Base-by-base conservation (phyloP, 2,113 vertebrate species). In the Psophia crepitans region DNA sequence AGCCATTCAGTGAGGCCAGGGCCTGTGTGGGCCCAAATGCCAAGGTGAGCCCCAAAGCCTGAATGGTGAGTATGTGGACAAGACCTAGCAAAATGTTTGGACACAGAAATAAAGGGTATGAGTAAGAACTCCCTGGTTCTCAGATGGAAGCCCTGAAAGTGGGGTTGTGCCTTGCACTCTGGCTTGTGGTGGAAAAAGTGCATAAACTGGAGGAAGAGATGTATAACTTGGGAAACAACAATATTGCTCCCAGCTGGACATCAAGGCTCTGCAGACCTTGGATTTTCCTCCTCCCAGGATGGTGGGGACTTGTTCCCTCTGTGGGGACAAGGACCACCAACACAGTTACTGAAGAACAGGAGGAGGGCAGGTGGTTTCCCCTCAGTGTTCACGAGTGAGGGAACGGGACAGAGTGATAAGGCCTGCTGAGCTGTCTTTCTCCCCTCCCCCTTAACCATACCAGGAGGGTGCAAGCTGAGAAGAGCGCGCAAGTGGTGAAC, bases 21-120 rank as follows among this genome's bases (percentile, higher is more conserved):
- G 54, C 37, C 37, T 33, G 19, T 5, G 0, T 2, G 1, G 35
- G 28, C 43, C 30, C 19, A n/a, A 15, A 26, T 2, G 1, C 24
- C 1, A 0, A 6, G 18, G n/a, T 41, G 4, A 57, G 10, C 17
- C 32, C 30, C 23, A 9, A 51, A 58, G 14, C 15, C 27, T 2
- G 3, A 18, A 24, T 3, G 2, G 6, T 53, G 28, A 37, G 9
- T 2, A 6, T 8, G 18, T 53, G 44, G 22, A 44, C 4, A 19
- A 69, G 37, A 61, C 21, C 12, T 35, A 61, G 27, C 21, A 78
- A 57, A 43, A 49, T 28, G 5, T 43, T 43, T 17, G 21, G 18
- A 14, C 1, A 3, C 44, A 58, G 26, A 81, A 49, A 57, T 65
- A 57, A 49, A 37, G 8, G 6, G 9, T 9, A 51, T 33, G 37